Conservation (phyloP, 2,797 vertebrate species). For the Aphelocoma californica region DNA sequence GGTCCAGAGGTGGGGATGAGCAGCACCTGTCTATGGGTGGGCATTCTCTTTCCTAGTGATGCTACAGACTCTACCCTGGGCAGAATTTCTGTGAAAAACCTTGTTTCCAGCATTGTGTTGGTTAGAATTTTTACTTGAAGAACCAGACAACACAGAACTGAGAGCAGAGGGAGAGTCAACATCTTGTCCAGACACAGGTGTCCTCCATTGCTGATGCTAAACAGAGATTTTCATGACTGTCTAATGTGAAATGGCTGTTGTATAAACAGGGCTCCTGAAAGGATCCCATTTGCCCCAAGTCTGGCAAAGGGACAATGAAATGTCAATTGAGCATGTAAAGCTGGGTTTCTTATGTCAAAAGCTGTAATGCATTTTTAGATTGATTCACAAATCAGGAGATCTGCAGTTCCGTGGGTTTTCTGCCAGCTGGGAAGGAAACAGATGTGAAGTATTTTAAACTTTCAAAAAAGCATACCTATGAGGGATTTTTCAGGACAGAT, state of each 20-base stretch:
- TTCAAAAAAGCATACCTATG: not conserved
- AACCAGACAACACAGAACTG: not conserved
- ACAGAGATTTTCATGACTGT: not conserved
- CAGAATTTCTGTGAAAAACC: not conserved
- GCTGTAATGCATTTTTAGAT: not conserved
- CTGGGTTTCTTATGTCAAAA: not conserved
- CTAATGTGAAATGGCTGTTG: not conserved
- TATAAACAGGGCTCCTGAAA: not conserved
- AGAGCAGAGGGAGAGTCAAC: not conserved
- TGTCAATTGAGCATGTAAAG: not conserved
- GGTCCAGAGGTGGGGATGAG: not conserved
- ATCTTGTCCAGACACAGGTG: not conserved
- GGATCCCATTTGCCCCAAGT: not conserved
- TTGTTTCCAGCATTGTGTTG: not conserved
- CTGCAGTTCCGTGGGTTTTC: not conserved
- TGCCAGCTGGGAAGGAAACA: not conserved
- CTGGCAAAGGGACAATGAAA: not conserved
- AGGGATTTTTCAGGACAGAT: not conserved
- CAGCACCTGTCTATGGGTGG: rapidly evolving
- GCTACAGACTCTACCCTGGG: not conserved
- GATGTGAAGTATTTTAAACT: not conserved
- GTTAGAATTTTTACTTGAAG: not conserved
- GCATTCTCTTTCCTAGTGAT: no score
- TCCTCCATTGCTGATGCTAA: not conserved
- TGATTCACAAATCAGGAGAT: not conserved